These are phyloP conservation scores for Lamellibrachia luymesi DNA, from an alignment of 1,140 invertebrate species.

Conservation along the genomic window DNA sequence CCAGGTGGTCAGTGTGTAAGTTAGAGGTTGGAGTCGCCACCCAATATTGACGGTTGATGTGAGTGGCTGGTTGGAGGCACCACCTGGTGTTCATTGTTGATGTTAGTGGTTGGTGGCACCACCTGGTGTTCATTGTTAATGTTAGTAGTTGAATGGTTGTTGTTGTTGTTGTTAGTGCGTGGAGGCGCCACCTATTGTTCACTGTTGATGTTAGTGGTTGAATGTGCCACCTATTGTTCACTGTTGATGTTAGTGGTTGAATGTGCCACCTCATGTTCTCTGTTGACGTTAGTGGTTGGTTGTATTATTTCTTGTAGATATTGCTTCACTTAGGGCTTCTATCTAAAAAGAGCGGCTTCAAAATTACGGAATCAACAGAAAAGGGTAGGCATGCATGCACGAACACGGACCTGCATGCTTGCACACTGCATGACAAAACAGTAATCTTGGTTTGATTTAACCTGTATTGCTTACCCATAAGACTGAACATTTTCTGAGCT, in stretches of 20 bases:
- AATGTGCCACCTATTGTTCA: background rate
- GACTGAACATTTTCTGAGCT: background rate
- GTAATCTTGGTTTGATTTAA: background rate
- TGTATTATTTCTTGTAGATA: conserved; percentile 40
- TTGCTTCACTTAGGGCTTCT: conserved; percentile 56
- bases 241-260: background rate
- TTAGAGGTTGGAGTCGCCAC: background rate
- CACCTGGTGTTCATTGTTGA: background rate
- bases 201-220: background rate
- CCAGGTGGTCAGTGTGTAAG: background rate
- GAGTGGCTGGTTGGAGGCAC: background rate
- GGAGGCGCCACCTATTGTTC: background rate
- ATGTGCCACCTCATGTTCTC: background rate
- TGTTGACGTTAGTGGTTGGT: background rate
- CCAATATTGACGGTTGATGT: background rate
- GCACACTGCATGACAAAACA: background rate
- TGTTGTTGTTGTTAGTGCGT: background rate
- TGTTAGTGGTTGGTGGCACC: background rate
- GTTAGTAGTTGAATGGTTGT: background rate
- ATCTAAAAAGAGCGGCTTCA: conserved; percentile 55
- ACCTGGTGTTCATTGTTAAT: too few species aligned
- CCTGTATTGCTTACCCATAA: background rate
- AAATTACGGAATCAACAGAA: conserved; percentile 55
- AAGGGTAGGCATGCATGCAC: conserved; percentile 30
- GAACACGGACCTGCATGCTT: background rate